These are phyloP conservation scores for Zosterops japonicus DNA, from an alignment of 2,113 vertebrate genomes.

Conservation along the genomic window DNA sequence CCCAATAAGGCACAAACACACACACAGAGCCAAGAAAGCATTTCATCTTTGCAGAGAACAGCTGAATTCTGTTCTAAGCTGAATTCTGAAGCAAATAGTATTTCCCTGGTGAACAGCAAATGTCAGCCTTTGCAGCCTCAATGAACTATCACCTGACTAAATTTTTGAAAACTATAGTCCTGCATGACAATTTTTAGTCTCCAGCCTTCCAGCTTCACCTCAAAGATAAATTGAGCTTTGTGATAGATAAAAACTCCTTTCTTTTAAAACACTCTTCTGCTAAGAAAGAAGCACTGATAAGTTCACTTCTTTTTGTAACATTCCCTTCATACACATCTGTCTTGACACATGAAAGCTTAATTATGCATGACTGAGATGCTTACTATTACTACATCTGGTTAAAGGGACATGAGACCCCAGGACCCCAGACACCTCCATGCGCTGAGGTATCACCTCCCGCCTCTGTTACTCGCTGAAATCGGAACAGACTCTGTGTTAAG, in stretches of 20 bases:
- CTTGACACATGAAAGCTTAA: neutral
- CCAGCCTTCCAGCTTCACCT: neutral
- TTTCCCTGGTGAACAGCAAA: neutral
- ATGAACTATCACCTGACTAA: neutral
- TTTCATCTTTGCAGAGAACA: neutral
- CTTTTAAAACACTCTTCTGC: neutral
- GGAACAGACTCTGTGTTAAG: neutral
- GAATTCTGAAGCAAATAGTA: neutral
- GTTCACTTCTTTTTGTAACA: neutral
- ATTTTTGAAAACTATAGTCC: neutral
- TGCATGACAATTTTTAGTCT: neutral
- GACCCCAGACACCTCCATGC: neutral
- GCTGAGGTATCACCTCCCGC: neutral
- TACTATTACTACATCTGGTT: neutral
- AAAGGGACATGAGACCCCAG: neutral
- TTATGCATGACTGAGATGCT: neutral
- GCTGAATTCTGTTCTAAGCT: neutral
- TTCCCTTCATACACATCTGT: neutral
- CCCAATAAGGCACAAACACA: neutral
- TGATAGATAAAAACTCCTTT: neutral
- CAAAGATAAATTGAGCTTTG: neutral
- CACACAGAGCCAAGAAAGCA: neutral
- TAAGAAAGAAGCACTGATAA: neutral
- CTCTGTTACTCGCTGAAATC: neutral
- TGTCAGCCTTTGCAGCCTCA: neutral